phyloP scores from a whole-genome alignment of 2,113 vertebrate genomes.

The Lamprotornis superbus region DNA sequence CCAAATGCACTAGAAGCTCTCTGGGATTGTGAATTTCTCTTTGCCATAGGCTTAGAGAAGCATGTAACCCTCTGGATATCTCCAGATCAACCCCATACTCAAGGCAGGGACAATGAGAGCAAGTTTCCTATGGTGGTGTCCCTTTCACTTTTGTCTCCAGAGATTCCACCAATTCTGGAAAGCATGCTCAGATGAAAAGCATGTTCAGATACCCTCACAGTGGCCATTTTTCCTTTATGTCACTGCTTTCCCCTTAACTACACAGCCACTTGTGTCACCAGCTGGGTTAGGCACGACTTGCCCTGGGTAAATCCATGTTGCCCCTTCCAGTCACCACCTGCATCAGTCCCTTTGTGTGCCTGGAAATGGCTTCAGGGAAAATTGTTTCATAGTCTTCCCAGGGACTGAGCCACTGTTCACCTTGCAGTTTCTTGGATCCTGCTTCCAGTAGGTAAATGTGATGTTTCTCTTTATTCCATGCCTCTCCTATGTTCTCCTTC shows the following conservation, averaged over 20 bases:
- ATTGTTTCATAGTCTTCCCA: neutral
- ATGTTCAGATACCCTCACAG: neutral
- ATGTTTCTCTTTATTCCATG: neutral
- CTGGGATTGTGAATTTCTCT: accelerated
- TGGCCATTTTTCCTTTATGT: neutral
- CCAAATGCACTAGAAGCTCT: neutral
- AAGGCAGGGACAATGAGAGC: neutral
- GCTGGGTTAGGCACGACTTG: neutral
- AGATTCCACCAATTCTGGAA: neutral
- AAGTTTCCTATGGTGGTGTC: neutral
- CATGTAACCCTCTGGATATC: neutral
- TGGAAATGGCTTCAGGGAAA: neutral
- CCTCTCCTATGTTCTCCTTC: neutral
- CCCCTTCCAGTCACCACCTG: neutral
- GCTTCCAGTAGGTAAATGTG: neutral
- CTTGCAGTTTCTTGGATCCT: neutral
- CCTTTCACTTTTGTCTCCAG: neutral
- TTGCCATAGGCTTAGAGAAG: neutral
- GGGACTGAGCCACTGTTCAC: neutral
- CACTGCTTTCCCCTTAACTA: neutral
- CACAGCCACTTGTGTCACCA: neutral
- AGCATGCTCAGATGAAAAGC: too few species aligned
- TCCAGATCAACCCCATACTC: neutral
- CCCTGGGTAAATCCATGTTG: neutral
- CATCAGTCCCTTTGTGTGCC: neutral